Base-by-base conservation (phyloP, 1,140 invertebrate genomes). In the Macrobrachium nipponense region DNA sequence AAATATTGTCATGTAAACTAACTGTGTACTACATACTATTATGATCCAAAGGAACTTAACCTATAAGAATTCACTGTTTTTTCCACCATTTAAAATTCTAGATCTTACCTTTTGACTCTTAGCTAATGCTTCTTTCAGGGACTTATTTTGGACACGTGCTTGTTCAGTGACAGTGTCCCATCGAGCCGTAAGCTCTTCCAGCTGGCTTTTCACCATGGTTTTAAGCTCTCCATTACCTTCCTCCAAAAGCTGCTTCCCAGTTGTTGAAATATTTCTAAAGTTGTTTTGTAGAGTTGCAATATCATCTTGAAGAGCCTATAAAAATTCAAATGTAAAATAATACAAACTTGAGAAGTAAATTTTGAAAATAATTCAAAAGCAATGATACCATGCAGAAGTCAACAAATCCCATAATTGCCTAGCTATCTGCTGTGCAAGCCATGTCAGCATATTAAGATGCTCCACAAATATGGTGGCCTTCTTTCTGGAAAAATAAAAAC, bases 251-350 rank as follows among this genome's bases (percentile, higher is more conserved):
- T 91, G 92, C 86, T 94, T 93, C 60, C 93, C 93, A 14, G 92
- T 92, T 14, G 91, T 91, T 89, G 94, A 94, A 51, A 96, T 92
- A 87, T 92, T 93, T 66, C 93, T 92, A 62, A 96, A 91, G 90
- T 94, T 94, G 11, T 93, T 91, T 90, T 94, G 93, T 60, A 95
- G 92, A 36, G 92, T 93, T 72, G 93, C 91, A 87, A 96, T 95
- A 87, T 96, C 95, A 80, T 94, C 93, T 88, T 93, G 92, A 20
- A 95, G 92, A 77, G 93, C 93, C 93, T 95, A 90, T 59, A 75
- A 61, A n/a, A 80, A 81, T 43, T 27, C 51, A 58, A 81, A 87
- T 36, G 4, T 36, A 36, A 36, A 36, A 36, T 36, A 36, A 36
- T 4, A 76, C 62, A 70, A n/a, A 17, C 15, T 64, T 17, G 68